Conservation (phyloP, 2,797 vertebrate species). For the Anabacerthia variegaticeps region DNA sequence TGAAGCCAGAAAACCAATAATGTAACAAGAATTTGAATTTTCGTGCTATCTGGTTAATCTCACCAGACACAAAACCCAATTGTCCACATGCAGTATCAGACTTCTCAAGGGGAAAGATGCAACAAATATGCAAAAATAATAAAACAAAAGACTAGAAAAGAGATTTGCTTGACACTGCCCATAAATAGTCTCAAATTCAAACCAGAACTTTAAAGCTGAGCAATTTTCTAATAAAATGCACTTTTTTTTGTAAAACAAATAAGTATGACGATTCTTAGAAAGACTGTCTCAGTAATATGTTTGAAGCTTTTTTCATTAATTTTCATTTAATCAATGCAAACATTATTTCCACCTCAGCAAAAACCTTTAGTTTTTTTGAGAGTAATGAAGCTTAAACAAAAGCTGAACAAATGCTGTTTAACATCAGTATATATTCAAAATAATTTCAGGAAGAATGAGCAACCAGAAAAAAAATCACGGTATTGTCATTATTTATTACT, state of each 20-base stretch:
- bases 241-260: not conserved
- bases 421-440: not conserved
- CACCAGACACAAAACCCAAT: not conserved
- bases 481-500: not conserved
- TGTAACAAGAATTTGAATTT: not conserved
- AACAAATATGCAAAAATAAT: slow-evolving; percentile 19
- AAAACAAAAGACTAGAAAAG: not conserved
- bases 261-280: not conserved
- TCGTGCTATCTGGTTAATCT: not conserved
- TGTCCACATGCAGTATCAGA: not conserved
- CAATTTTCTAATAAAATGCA: not conserved
- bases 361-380: not conserved
- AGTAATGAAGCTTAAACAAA: not conserved
- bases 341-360: not conserved
- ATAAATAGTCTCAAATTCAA: not conserved
- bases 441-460: slow-evolving; percentile 6
- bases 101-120: not conserved
- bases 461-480: not conserved
- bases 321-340: slow-evolving; percentile 14
- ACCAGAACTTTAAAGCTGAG: not conserved
- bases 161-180: not conserved
- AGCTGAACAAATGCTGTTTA: slow-evolving; percentile 8
- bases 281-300: not conserved
- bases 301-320: not conserved
- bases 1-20: not conserved